Evolutionary conservation across 2,113 vertebrate genomes (phyloP), one percentile per base, ranked within the genome.

Genomic region (Suncus etruscus): DNA sequence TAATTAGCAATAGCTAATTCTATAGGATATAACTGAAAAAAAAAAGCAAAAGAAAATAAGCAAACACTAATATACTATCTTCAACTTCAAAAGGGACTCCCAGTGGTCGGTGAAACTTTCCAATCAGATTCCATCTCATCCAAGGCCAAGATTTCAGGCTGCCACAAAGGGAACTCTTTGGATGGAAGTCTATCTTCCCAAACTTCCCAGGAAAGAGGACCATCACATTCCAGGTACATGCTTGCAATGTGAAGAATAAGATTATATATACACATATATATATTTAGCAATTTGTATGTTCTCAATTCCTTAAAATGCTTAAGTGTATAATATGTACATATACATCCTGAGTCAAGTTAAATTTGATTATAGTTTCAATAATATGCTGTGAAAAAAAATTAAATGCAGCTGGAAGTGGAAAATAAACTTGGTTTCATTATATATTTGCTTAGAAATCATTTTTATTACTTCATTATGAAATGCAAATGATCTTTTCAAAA

Each of bases 81-180:
- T 94, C 9, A 84, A 68, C 77, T 25, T 90, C 83, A 9, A 11
- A 98, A 99, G 99, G 98, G 98, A 70, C 98, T 99, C 82, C 99
- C 99, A 97, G 99, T 99, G 96, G 98, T 99, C 58, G 99, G 98
- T 95, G 99, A 99, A 96, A 98, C 99, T 29, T 22, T 96, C 27
- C 98, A 98, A 90, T 96, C 98, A 9, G 99, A 98, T 91, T 98
- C 98, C 86, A 95, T 98, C 91, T 98, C 98, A 90, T 96, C 98
- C 20, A 96, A 98, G 6, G 95, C 98, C 20, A 97, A 98, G 73
- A 97, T 98, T 96, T 98, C 98, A 92, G 98, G 98, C 88, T 99
- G 99, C 97, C 98, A 98, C 50, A 98, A 98, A 97, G 99, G 98
- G 91, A 99, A 99, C 96, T 99, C 99, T 3, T 98, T 99, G 68